These are phyloP conservation scores for Camelus bactrianus DNA, from an alignment of 2,113 vertebrate genomes.

Conservation along the genomic window DNA sequence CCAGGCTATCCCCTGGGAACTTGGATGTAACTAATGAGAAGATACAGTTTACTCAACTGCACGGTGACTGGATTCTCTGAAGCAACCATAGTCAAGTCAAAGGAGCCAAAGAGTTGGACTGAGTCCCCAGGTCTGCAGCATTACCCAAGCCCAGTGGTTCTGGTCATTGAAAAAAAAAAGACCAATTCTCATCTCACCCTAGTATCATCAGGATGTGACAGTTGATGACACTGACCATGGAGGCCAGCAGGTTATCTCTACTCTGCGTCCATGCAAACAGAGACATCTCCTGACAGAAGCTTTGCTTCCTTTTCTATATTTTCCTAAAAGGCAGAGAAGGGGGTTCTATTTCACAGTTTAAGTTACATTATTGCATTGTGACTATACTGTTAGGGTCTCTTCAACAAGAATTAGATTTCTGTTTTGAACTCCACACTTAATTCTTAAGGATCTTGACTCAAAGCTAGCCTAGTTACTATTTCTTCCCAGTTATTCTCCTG, in stretches of 20 bases:
- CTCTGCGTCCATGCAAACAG: not conserved
- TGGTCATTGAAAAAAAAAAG: not conserved
- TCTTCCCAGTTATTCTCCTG: not conserved
- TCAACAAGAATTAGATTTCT: conserved; percentile 5
- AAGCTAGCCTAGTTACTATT: not conserved
- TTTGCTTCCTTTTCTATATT: not conserved
- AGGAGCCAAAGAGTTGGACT: not conserved
- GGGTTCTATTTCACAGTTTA: not conserved
- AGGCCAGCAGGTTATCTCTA: not conserved
- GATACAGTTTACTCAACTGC: not conserved
- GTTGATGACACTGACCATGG: not conserved
- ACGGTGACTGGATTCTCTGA: not conserved
- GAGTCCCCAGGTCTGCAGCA: not conserved
- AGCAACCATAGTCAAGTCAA: not conserved
- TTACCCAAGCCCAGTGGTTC: not conserved
- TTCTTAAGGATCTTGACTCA: not conserved
- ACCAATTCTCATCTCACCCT: not conserved
- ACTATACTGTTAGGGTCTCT: not conserved
- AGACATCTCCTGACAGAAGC: not conserved
- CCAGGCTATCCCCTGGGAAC: not conserved
- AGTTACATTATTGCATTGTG: not conserved
- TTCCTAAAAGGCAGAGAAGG: not conserved
- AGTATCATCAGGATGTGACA: not conserved
- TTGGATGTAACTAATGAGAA: conserved; percentile 29
- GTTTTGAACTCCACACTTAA: not conserved